These are phyloP conservation scores for Vespertilio murinus DNA, from an alignment of 2,797 vertebrate species.

Conservation along the genomic window DNA sequence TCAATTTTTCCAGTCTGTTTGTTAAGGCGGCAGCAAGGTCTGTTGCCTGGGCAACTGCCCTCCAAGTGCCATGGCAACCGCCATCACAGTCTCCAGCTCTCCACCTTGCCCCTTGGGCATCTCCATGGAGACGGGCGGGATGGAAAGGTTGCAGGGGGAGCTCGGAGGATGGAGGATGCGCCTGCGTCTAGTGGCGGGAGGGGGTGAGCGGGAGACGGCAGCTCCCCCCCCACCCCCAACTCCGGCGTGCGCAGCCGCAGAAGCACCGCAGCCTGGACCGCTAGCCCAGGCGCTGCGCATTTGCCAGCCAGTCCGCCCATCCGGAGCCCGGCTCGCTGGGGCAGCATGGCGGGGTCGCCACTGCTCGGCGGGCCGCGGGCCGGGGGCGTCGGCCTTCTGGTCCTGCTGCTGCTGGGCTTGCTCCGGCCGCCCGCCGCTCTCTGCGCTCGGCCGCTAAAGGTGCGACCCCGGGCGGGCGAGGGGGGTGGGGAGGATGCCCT, in stretches of 20 bases:
- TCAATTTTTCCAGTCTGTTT: conserved; percentile 29
- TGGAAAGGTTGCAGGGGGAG: conserved; percentile 87
- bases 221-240: neutral
- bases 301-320: conserved; percentile 92
- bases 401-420: conserved; percentile 67
- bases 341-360: conserved; percentile 76
- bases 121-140: conserved; percentile 90
- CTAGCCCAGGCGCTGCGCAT: conserved; percentile 90
- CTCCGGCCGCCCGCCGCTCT: conserved; percentile 40
- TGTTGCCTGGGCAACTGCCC: conserved; percentile 66
- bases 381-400: conserved; percentile 70
- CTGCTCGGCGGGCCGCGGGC: conserved; percentile 77
- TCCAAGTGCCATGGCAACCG: conserved; percentile 58
- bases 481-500: conserved; percentile 82
- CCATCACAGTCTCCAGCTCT: conserved; percentile 12
- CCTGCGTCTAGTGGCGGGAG: conserved; percentile 79
- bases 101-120: conserved; percentile 88
- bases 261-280: neutral
- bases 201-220: neutral
- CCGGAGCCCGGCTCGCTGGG: conserved; percentile 84
- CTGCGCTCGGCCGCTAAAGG: conserved; percentile 65
- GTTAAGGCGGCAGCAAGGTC: conserved; percentile 31
- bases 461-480: neutral
- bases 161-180: conserved; percentile 83
- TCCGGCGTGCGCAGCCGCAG: conserved; percentile 60